Evolutionary conservation across 1,140 invertebrate genomes (phyloP), one percentile per base, ranked within the genome.

Genomic region (Drosophila guanche): DNA sequence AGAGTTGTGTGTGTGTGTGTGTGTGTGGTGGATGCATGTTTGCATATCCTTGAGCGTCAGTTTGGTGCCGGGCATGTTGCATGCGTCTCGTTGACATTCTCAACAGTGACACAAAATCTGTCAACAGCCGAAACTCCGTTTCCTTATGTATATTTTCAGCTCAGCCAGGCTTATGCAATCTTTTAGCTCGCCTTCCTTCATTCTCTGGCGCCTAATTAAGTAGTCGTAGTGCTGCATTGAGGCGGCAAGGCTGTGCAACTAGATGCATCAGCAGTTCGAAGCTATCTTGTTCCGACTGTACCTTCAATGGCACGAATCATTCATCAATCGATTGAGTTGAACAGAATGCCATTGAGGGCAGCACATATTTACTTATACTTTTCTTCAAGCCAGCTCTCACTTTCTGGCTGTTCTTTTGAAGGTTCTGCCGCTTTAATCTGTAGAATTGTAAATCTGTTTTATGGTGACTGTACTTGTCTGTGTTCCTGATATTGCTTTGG

Each of bases 31-130:
- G 16, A 20, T 40, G 7, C 60, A 25, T 68, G 62, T 80, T 40
- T 74, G 73, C 60, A 50, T 79, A 84, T 84, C 80, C 80, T 84
- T 84, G 79, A 84, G 70, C 61, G 56, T 60, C 69, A 73, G 59
- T 63, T 56, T 45, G 40, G 57, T 45, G 57, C 58, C 69, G 58
- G 70, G 51, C 73, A 77, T 74, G 74, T 83, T 78, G 79, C 60
- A 78, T 75, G 60, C 70, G 58, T 66, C 63, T 65, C 80, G 72
- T 70, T 85, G 81, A 85, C 79, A 84, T 76, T 83, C 84, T 53
- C 55, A 45, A 57, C 29, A 69, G 42, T 65, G 56, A 42, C 53
- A 20, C 43, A 40, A 55, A 57, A 45, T 48, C 61, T 12, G 33
- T 12, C 33, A 4, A 2, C 33, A 33, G 33, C 10, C 33, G 33